These are phyloP conservation scores for Cephalopholis sonnerati DNA, from an alignment of 2,113 vertebrate genomes.

Conservation along the genomic window DNA sequence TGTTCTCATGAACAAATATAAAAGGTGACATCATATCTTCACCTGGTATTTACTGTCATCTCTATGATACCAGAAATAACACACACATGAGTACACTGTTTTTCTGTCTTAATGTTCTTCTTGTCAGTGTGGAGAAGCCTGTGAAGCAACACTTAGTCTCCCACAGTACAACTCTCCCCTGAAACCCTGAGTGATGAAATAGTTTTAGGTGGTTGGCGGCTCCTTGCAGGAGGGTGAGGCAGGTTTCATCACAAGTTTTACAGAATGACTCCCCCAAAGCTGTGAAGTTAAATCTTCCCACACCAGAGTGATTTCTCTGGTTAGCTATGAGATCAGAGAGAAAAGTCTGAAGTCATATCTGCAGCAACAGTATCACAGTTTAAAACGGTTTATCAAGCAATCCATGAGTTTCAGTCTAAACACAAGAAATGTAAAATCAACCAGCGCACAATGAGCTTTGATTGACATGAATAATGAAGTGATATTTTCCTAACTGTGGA, in stretches of 20 bases:
- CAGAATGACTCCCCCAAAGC: conserved; percentile 31
- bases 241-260: conserved; percentile 27
- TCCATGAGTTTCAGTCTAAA: not conserved
- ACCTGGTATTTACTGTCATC: too few species aligned
- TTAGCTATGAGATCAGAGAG: not conserved
- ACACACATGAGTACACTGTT: not conserved
- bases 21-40: not conserved
- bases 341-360: not conserved
- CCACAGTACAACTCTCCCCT: conserved; percentile 3
- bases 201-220: conserved; percentile 2
- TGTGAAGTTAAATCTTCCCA: conserved; percentile 8
- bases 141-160: conserved; percentile 24
- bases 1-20: not conserved
- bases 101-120: not conserved
- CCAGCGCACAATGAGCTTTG: too few species aligned
- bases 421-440: not conserved
- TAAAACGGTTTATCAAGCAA: not conserved
- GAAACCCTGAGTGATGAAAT: conserved; percentile 40
- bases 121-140: not conserved
- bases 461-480: not conserved
- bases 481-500: not conserved
- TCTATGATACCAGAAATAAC: not conserved
- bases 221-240: conserved; percentile 27
- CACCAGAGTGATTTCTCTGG: not conserved
- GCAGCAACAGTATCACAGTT: not conserved